Conservation (phyloP, 2,888 invertebrate genomes). For the Noctua comes region DNA sequence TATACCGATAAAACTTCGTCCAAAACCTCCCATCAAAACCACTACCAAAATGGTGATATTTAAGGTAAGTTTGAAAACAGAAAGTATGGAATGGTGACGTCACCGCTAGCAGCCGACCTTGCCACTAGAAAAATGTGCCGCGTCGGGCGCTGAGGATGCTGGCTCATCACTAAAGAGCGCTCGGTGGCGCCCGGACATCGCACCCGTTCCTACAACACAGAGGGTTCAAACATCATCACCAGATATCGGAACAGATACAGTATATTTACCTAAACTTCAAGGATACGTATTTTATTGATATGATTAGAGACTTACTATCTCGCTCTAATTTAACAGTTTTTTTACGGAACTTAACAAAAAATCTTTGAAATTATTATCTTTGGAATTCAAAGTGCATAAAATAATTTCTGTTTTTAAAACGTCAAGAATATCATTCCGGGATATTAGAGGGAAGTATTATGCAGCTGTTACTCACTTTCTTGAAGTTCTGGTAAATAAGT, state of each 20-base stretch:
- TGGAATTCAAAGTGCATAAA: neutral
- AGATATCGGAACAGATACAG: neutral
- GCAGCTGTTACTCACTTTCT: neutral
- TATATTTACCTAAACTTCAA: neutral
- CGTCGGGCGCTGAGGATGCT: conserved; percentile 84
- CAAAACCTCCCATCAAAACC: conserved; percentile 1
- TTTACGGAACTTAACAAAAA: neutral
- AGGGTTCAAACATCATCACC: conserved; percentile 19
- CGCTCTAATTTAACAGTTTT: neutral
- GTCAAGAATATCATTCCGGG: neutral
- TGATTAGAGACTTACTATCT: neutral
- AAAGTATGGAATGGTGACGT: conserved; percentile 87
- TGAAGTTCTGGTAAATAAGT: neutral
- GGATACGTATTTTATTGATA: neutral
- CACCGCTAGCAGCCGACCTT: conserved; percentile 87
- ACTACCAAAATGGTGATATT: conserved; percentile 38
- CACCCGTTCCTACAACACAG: conserved; percentile 71
- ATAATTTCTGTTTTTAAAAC: neutral
- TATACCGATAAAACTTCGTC: neutral
- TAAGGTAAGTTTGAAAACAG: conserved; percentile 76
- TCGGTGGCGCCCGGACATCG: conserved; percentile 72
- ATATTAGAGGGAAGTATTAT: neutral
- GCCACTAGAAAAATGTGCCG: conserved; percentile 91
- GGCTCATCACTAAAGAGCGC: conserved; percentile 82
- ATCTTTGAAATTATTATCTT: neutral